These are phyloP conservation scores for Drymodes brunneopygia DNA, from an alignment of 2,113 vertebrate genomes.

Conservation along the genomic window DNA sequence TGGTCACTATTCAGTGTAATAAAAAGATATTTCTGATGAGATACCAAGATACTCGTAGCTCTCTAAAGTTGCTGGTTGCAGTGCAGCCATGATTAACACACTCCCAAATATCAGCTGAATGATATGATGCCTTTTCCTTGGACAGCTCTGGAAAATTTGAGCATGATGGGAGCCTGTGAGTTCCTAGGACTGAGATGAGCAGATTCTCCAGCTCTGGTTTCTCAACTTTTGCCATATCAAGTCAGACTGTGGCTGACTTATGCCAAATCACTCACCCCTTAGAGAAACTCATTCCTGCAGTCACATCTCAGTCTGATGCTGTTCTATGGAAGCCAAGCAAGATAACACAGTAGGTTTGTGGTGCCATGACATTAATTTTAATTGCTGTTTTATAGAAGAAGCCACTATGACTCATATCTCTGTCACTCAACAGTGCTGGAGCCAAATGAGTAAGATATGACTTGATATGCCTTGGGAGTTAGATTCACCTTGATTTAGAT, in stretches of 20 bases:
- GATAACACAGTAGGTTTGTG: background rate
- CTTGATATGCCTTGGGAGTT: background rate
- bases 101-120: background rate
- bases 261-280: background rate
- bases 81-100: background rate
- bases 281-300: background rate
- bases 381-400: background rate
- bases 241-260: background rate
- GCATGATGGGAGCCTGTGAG: fast-evolving
- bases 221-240: background rate
- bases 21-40: background rate
- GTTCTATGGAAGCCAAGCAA: background rate
- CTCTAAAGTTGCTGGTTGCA: background rate
- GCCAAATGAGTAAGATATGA: background rate
- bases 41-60: background rate
- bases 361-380: background rate
- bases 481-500: background rate
- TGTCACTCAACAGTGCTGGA: background rate
- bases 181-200: background rate
- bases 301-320: background rate
- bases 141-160: fast-evolving
- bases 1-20: background rate
- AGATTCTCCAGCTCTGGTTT: background rate
- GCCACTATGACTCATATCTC: background rate
- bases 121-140: background rate